Conservation (phyloP, 1,140 invertebrate genomes). For the Drosophila rhopaloa region DNA sequence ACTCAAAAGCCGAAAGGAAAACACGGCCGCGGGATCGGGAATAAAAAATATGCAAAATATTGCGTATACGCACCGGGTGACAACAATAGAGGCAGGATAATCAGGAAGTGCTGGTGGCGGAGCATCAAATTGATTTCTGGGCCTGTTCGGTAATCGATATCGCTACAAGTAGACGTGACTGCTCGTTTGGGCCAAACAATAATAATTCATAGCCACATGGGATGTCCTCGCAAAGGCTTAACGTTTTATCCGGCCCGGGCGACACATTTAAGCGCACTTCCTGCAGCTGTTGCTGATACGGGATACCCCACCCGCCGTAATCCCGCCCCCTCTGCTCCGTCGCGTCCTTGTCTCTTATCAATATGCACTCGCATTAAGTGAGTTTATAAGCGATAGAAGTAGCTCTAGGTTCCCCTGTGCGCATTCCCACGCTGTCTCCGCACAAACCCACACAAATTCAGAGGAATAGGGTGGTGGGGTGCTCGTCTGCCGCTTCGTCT, state of each 20-base stretch:
- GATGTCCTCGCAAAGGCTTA: conserved; percentile 74
- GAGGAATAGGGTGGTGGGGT: neutral
- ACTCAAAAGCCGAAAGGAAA: conserved; percentile 56
- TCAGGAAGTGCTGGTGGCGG: conserved; percentile 70
- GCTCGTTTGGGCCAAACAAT: conserved; percentile 66
- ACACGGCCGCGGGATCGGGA: conserved; percentile 29
- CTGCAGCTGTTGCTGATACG: conserved; percentile 78
- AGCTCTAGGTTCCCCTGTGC: conserved; percentile 41
- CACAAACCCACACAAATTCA: conserved; percentile 2
- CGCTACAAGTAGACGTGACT: conserved; percentile 67
- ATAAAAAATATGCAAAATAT: conserved; percentile 57
- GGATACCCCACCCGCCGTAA: neutral
- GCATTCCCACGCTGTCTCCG: conserved; percentile 38
- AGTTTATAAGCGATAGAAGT: conserved; percentile 65
- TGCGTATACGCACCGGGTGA: conserved; percentile 39
- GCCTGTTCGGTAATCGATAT: conserved; percentile 52
- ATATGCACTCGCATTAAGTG: conserved; percentile 77
- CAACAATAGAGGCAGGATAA: conserved; percentile 67
- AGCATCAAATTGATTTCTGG: conserved; percentile 80
- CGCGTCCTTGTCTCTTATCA: conserved; percentile 66
- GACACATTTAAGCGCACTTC: conserved; percentile 78
- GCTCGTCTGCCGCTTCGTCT: conserved; percentile 34
- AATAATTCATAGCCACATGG: conserved; percentile 75
- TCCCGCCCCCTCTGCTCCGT: neutral
- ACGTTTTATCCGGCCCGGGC: conserved; percentile 55